Evolutionary conservation across 2,113 vertebrate species (phyloP), one percentile per base, ranked within the genome.

Genomic region (Sakesphorus luctuosus): DNA sequence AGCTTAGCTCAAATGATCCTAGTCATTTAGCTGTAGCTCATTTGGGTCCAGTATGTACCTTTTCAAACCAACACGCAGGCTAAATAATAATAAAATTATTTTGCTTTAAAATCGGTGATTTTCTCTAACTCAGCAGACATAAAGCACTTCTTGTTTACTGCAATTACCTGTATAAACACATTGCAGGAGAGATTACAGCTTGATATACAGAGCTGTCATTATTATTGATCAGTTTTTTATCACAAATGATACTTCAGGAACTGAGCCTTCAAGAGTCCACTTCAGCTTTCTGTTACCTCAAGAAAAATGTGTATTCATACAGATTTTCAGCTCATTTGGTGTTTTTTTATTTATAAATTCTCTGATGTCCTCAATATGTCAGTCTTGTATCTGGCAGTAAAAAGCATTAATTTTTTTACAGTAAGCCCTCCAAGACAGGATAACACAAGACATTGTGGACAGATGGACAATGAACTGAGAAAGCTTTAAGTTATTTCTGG

Each of bases 401-500:
- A 84, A 90, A 53, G 38, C 11, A 46, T 40, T 53, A 8, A 2
- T 26, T 66, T 50, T 55, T 67, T 89, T 80, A 52, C 35, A 84
- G 40, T 3, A 4, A 86, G 40, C 35, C 63, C 61, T 84, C 73
- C 40, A 19, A 66, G 63, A 72, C 53, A 79, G 19, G 40, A 44
- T 56, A 85, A 58, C 43, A 88, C n/a, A 67, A 94, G 82, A 36
- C 40, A 35, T 3, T 50, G 28, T 52, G 40, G 63, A 71, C 56
- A 92, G 69, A 72, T 59, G 69, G 58, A 77, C 47, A 84, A 59
- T 74, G 58, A 83, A 46, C 61, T 82, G 58, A 87, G 75, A 80
- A 91, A 93, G 72, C 58, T 81, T 68, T 28, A 73, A 50, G 76
- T 82, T 89, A 77, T 74, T 93, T 87, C 85, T 91, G 69, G 61